Percentiles rank a stretch among this genome's conserved stretches.
phyloP scores from a whole-genome alignment of 1,140 invertebrate genomes.

The Aphidius gifuensis region DNA sequence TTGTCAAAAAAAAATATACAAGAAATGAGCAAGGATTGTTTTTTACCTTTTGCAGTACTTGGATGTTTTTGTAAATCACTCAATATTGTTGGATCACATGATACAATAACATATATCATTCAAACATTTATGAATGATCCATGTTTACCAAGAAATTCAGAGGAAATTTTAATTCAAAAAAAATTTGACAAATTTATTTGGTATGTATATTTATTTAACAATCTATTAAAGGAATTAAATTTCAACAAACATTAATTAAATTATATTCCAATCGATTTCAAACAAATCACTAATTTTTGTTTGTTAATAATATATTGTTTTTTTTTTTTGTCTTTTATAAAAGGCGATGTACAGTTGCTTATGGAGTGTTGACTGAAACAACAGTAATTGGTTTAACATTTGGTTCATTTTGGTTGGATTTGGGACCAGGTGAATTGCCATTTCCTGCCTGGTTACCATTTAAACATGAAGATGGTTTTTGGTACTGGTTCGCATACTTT shows the following conservation, averaged over 20 bases:
- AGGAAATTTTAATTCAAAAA: constrained; percentile 8
- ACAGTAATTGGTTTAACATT: constrained; percentile 19
- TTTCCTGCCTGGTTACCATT: constrained; percentile 17
- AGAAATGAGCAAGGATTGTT: constrained; percentile 10
- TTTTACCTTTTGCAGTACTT: constrained; percentile 15
- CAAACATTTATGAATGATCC: constrained; percentile 9
- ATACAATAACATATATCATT: constrained; percentile 15
- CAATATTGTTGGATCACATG: constrained; percentile 14
- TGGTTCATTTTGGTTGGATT: constrained; percentile 9
- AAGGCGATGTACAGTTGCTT: constrained; percentile 17
- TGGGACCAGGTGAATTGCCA: constrained; percentile 9
- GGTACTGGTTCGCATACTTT: constrained; percentile 16
- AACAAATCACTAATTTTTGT: no score
- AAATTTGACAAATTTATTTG: constrained; percentile 16
- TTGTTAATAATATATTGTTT: no score
- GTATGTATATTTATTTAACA: not conserved
- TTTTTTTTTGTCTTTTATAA: not conserved
- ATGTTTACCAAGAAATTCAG: constrained; percentile 11
- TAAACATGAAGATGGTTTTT: constrained; percentile 9
- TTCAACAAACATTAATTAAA: no score
- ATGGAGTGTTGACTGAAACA: constrained; percentile 19
- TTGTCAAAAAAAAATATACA: constrained; percentile 3
- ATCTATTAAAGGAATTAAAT: no score
- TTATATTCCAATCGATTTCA: no score
- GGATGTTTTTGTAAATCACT: constrained; percentile 16